Base-by-base conservation (phyloP, 2,113 vertebrate species). In the Lutjanus erythropterus region DNA sequence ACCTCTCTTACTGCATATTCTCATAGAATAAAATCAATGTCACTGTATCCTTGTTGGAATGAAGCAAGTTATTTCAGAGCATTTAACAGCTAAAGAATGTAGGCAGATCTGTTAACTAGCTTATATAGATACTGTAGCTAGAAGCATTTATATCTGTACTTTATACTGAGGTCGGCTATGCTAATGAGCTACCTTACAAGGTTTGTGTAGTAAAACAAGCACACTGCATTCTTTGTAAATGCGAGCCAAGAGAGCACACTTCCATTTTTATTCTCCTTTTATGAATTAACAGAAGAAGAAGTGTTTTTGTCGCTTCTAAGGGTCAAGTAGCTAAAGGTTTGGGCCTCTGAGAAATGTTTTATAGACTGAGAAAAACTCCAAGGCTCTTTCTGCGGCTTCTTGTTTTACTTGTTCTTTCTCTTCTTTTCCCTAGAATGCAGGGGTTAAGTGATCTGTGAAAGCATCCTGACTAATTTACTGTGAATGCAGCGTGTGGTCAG, bases 391-490 rank as follows among this genome's bases (percentile, higher is more conserved):
- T 19, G 3, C 19, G 19, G 14, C 15, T 31, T 39, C 3, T 33
- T 35, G 14, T 25, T 46, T 47, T 60, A n/a, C n/a, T n/a, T n/a
- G n/a, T n/a, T 18, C 2, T 29, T 61, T 59, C 44, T 33, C 23
- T 72, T 66, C 23, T 46, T 81, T 83, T 75, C 33, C 23, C 15
- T 6, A 4, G 9, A 53, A 52, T 50, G 71, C 53, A 44, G 49
- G 6, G 5, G 67, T 70, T 71, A 50, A 76, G 42, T 78, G 78
- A 86, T 52, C 74, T 68, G 76, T 87, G 61, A 83, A 74, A 29
- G 12, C 65, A 52, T 69, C 39, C 39, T 42, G 19, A 76, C 64
- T 89, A 71, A 84, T 90, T 79, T 46, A 56, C 58, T 59, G 44
- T 66, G 59, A 79, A 29, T 55, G 35, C 23, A 65, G 37, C 47